phyloP scores from a whole-genome alignment of 1,140 invertebrate species.

The Zophobas atratus region DNA sequence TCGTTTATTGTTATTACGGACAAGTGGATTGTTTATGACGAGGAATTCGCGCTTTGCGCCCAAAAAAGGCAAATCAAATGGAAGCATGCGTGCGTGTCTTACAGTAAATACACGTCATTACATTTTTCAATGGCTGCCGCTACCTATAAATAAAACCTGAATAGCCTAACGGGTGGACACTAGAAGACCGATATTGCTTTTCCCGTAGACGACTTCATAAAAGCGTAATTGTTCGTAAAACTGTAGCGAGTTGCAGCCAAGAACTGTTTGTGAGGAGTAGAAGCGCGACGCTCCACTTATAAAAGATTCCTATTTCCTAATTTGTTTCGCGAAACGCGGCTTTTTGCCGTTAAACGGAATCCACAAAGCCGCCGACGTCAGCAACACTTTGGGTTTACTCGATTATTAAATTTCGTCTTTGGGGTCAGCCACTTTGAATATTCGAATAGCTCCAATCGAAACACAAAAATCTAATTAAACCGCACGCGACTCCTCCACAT shows the following conservation, averaged over 20 bases:
- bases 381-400: too few relatives aligned
- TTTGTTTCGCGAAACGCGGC: too few relatives aligned
- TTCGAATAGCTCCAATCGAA: background rate
- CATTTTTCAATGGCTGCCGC: constrained; percentile 37
- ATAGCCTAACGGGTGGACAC: constrained; percentile 31
- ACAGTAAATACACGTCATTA: constrained; percentile 37
- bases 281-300: too few relatives aligned
- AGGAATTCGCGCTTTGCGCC: background rate
- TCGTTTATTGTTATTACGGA: constrained; percentile 20
- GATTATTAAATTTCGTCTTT: too few relatives aligned
- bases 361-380: too few relatives aligned
- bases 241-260: background rate
- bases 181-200: constrained; percentile 14
- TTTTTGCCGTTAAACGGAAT: too few relatives aligned
- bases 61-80: constrained; percentile 35
- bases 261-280: background rate
- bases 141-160: constrained; percentile 34
- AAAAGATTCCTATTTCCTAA: too few relatives aligned
- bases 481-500: background rate
- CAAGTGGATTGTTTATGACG: constrained; percentile 14
- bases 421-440: too few relatives aligned
- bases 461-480: background rate
- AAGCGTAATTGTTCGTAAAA: constrained; percentile 18
- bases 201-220: constrained; percentile 28
- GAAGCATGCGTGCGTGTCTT: constrained; percentile 36